Evolutionary conservation across 2,113 vertebrate genomes (phyloP), one percentile per base, ranked within the genome.

Genomic region (Bos indicus): DNA sequence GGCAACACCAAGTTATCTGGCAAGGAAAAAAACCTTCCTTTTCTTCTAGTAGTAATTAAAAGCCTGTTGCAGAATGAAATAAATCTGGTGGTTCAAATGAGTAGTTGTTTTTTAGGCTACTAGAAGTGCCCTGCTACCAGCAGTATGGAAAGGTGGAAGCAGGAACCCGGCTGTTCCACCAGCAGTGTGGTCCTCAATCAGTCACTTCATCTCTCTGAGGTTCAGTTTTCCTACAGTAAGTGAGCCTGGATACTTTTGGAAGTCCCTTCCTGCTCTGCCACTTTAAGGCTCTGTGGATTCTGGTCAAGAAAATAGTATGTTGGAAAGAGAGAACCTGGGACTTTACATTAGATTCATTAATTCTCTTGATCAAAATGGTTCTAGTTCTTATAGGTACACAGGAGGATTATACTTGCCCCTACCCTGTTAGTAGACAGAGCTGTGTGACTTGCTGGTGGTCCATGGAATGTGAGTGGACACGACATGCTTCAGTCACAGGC

Each of bases 41-140:
- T 98, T 94, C 88, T 97, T 97, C 88, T 83, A 95, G 62, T 97
- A 80, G 97, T 98, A 99, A 98, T 98, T 98, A 99, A 98, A 98
- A 98, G 96, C 95, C 97, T 96, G 25, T 92, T 98, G 83, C 98
- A 98, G 95, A 98, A 94, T 98, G 97, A 93, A 88, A 90, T 95
- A 78, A 98, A 98, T 98, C 85, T 98, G 98, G 92, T 98, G 98
- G 96, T 97, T 98, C 84, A 95, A 94, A 71, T 86, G 93, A 96
- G 77, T 84, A 82, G 93, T 77, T 97, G 64, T 85, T 90, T 91
- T 87, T 93, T 92, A 88, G 67, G 74, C 90, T 94, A 62, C 52
- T 89, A 62, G 74, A 93, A 83, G 43, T 78, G 28, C 8, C 91
- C 54, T 89, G 17, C 36, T 57, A 78, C 43, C 86, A 90, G 46